These are phyloP conservation scores for Subanguina moxae DNA, from an alignment of 1,140 invertebrate genomes.

Conservation along the genomic window DNA sequence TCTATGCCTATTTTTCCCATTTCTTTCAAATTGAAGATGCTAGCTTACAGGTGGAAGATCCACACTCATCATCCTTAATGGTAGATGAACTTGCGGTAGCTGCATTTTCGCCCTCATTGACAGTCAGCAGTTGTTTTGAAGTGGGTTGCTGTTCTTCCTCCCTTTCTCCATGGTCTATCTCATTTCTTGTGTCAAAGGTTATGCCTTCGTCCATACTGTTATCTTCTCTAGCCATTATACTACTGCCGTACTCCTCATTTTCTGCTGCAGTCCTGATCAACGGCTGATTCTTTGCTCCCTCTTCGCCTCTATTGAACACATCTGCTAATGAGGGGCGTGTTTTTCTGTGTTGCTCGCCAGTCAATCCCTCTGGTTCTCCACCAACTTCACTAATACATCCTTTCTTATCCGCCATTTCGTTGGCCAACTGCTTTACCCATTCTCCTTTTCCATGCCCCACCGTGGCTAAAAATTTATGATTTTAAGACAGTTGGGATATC, in stretches of 20 bases:
- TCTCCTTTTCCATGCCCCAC: constrained; percentile 53
- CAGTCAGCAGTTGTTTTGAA: neutral
- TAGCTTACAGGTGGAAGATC: neutral
- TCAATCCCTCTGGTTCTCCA: constrained; percentile 2
- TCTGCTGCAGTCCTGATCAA: neutral
- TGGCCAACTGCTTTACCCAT: constrained; percentile 55
- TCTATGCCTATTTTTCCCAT: too few relatives aligned
- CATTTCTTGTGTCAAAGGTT: neutral
- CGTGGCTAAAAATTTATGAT: constrained; percentile 39
- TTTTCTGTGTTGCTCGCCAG: neutral
- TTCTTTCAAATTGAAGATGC: too few relatives aligned
- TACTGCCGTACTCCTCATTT: neutral
- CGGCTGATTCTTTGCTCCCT: neutral
- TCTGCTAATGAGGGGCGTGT: neutral
- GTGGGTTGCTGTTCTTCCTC: constrained; percentile 5
- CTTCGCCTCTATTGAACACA: neutral
- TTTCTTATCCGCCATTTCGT: constrained; percentile 27
- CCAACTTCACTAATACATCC: constrained; percentile 10
- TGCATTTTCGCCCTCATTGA: constrained; percentile 7
- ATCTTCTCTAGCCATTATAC: neutral
- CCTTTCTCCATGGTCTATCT: neutral
- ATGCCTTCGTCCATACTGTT: constrained; percentile 1
- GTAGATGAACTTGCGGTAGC: constrained; percentile 1
- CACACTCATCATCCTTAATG: constrained; percentile 26
- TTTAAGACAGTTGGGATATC: too few relatives aligned